Evolutionary conservation across 2,797 vertebrate species (phyloP).

Genomic region (Ptychadena robeensis): DNA sequence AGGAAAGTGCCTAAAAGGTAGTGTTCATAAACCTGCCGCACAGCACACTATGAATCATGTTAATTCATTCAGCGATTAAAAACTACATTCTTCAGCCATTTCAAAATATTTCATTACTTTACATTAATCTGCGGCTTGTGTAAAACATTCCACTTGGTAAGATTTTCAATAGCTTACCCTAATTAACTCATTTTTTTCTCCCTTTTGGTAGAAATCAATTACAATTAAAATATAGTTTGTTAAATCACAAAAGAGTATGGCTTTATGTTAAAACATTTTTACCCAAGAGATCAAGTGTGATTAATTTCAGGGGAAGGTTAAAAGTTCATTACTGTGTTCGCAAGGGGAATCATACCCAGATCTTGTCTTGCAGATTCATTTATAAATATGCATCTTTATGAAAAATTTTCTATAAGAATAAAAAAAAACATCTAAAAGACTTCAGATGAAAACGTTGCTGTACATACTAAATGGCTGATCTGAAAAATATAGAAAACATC

Average conservation of each 20-base stretch:
- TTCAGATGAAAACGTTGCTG: neutral
- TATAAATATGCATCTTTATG: slow-evolving; percentile 33
- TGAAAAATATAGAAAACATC: neutral
- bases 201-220: slow-evolving; percentile 77
- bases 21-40: slow-evolving; percentile 59
- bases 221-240: slow-evolving; percentile 78
- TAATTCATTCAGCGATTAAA: slow-evolving; percentile 65
- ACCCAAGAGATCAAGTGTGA: slow-evolving; percentile 76
- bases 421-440: neutral
- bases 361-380: slow-evolving; percentile 55
- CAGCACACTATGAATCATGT: slow-evolving; percentile 57
- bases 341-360: slow-evolving; percentile 62
- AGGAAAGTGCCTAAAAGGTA: slow-evolving; percentile 56
- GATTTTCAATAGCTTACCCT: slow-evolving; percentile 72
- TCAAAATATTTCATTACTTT: slow-evolving; percentile 67
- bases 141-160: slow-evolving; percentile 68
- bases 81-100: slow-evolving; percentile 66
- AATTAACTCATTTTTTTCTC: slow-evolving; percentile 77
- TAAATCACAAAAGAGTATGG: slow-evolving; percentile 72
- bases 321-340: slow-evolving; percentile 71
- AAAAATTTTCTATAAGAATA: neutral
- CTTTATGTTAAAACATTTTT: slow-evolving; percentile 75
- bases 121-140: slow-evolving; percentile 64
- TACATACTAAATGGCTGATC: neutral
- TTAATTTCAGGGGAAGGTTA: slow-evolving; percentile 72